phyloP scores from a whole-genome alignment of 2,113 vertebrate species.

The Formicarius rufipectus region DNA sequence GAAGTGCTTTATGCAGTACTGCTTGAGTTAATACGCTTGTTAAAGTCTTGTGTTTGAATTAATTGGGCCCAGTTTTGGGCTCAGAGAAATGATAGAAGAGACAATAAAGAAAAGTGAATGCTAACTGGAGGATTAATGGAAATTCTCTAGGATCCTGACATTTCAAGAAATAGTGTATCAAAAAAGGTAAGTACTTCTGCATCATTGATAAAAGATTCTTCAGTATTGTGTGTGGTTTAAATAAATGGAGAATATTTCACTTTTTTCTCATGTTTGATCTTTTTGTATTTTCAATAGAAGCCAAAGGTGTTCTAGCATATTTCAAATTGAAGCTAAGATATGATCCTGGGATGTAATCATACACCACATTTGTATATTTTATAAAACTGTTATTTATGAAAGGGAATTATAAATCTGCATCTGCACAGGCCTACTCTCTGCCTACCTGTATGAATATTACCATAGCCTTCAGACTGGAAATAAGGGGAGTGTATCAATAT shows the following conservation, averaged over 20 bases:
- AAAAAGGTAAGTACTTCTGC: background rate
- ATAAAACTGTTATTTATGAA: background rate
- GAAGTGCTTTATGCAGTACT: background rate
- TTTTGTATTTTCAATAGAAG: background rate
- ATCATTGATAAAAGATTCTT: background rate
- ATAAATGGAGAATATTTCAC: background rate
- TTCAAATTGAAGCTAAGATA: background rate
- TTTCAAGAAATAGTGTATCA: background rate
- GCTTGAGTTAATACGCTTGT: background rate
- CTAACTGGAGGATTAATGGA: background rate
- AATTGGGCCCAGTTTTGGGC: background rate
- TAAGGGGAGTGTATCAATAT: background rate
- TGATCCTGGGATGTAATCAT: background rate
- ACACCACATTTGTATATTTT: background rate
- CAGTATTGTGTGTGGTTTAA: background rate
- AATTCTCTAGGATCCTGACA: slow-evolving; percentile 12
- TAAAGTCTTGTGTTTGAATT: background rate
- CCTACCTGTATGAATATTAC: background rate
- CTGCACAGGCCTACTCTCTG: background rate
- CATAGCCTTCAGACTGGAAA: background rate
- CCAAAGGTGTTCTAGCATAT: background rate
- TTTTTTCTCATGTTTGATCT: background rate
- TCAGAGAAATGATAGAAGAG: background rate
- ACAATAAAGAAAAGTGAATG: background rate
- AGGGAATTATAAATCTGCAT: background rate